Conservation (phyloP, 2,888 invertebrate species). For the Stictocephala bisonia region DNA sequence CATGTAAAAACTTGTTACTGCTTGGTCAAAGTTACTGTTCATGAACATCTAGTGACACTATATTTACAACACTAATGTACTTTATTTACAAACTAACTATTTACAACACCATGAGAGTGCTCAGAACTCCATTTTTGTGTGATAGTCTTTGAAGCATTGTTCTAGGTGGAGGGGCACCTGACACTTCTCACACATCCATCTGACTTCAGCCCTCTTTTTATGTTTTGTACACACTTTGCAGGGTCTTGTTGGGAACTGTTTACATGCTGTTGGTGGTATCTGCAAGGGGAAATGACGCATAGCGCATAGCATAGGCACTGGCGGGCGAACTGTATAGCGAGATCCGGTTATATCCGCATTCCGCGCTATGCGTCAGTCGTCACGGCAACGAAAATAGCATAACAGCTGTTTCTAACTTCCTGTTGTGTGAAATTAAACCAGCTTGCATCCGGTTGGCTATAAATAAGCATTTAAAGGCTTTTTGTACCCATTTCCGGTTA, state of each 20-base stretch:
- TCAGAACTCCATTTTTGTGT: conserved; percentile 22
- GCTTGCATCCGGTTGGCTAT: too few relatives aligned
- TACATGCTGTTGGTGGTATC: conserved; percentile 20
- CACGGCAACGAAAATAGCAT: too few relatives aligned
- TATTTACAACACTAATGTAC: not conserved
- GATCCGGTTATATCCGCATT: too few relatives aligned
- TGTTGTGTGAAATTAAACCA: too few relatives aligned
- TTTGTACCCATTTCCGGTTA: too few relatives aligned
- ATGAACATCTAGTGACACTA: not conserved
- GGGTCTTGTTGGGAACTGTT: conserved; percentile 26
- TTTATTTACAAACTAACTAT: conserved; percentile 24
- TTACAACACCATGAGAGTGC: conserved; percentile 4
- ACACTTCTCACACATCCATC: conserved; percentile 31
- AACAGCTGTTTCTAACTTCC: too few relatives aligned
- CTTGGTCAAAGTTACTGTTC: conserved; percentile 16
- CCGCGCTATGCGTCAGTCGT: too few relatives aligned
- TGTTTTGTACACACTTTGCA: conserved; percentile 29
- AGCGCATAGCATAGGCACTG: too few relatives aligned
- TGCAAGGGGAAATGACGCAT: conserved; percentile 31
- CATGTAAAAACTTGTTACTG: not conserved
- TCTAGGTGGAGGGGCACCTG: not conserved
- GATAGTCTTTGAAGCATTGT: conserved; percentile 8
- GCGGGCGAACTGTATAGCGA: too few relatives aligned
- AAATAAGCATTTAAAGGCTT: too few relatives aligned
- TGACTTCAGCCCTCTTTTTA: conserved; percentile 24